These are phyloP conservation scores for Sericinus montela DNA, from an alignment of 2,888 invertebrate genomes.

Conservation along the genomic window DNA sequence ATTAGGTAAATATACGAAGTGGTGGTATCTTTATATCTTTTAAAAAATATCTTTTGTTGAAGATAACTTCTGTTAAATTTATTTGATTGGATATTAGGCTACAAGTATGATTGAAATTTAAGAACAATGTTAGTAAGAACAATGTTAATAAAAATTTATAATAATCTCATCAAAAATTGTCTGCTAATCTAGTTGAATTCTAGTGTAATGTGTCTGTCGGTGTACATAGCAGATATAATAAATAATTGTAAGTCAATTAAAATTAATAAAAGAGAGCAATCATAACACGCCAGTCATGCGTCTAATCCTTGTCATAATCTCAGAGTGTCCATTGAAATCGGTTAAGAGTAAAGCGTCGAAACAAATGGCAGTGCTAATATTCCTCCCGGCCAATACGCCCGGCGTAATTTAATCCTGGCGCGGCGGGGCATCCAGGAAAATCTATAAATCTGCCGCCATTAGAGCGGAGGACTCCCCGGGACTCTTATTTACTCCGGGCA, in stretches of 20 bases:
- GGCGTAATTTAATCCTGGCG: slow-evolving; percentile 75
- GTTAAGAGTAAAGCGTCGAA: slow-evolving; percentile 54
- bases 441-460: slow-evolving; percentile 80
- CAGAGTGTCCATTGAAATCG: slow-evolving; percentile 54
- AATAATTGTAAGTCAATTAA: neutral
- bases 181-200: no score
- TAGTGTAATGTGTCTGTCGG: no score
- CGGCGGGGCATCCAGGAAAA: slow-evolving; percentile 74
- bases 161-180: no score
- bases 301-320: slow-evolving; percentile 14
- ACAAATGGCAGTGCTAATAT: slow-evolving; percentile 76
- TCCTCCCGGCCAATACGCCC: slow-evolving; percentile 71
- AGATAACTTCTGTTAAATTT: no score
- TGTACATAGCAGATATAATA: no score
- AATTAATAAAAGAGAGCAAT: neutral
- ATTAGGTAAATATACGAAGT: no score
- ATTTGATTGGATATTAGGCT: no score
- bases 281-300: slow-evolving; percentile 1
- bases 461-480: slow-evolving; percentile 69
- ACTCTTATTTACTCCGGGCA: slow-evolving; percentile 79
- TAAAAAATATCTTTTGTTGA: no score
- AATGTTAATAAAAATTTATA: no score
- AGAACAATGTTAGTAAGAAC: no score
- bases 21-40: no score
- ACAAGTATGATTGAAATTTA: no score